Conservation (phyloP, 2,113 vertebrate species). For the Poecile atricapillus region DNA sequence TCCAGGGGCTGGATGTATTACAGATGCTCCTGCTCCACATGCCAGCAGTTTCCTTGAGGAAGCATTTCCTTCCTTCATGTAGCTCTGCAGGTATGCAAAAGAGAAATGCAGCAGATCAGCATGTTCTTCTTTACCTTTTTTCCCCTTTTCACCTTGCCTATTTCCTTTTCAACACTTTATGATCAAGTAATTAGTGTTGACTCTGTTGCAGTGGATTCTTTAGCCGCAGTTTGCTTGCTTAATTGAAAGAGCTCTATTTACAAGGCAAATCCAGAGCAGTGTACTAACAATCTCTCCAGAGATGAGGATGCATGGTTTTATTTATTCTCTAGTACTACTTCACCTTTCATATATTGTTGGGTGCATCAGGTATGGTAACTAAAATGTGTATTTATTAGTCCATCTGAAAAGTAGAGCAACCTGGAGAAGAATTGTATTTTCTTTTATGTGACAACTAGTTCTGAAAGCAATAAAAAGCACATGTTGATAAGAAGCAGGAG, state of each 20-base stretch:
- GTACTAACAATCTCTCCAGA: neutral
- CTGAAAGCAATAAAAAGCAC: neutral
- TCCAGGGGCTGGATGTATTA: neutral
- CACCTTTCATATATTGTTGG: conserved; percentile 35
- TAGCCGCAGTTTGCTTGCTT: neutral
- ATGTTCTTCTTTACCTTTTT: neutral
- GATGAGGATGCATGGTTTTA: conserved; percentile 15
- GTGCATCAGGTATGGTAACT: neutral
- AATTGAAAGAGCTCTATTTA: neutral
- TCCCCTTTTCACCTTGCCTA: neutral
- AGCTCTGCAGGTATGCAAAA: neutral
- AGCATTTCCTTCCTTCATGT: neutral
- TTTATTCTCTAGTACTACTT: conserved; percentile 25
- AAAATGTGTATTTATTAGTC: conserved; percentile 12
- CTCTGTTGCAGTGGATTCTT: neutral
- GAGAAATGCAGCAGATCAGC: neutral
- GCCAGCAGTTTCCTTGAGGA: neutral
- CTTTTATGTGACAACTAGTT: conserved; percentile 4
- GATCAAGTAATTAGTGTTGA: neutral
- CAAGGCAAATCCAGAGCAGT: neutral
- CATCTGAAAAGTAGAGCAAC: neutral
- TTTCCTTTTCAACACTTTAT: neutral
- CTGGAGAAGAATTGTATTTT: neutral
- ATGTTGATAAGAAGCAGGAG: neutral
- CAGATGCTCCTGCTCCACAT: neutral